A percentile compares a stretch with the other conserved stretches of the same genome.
Evolutionary conservation across 2,113 vertebrate species (phyloP).

Genomic region (Drymodes brunneopygia): DNA sequence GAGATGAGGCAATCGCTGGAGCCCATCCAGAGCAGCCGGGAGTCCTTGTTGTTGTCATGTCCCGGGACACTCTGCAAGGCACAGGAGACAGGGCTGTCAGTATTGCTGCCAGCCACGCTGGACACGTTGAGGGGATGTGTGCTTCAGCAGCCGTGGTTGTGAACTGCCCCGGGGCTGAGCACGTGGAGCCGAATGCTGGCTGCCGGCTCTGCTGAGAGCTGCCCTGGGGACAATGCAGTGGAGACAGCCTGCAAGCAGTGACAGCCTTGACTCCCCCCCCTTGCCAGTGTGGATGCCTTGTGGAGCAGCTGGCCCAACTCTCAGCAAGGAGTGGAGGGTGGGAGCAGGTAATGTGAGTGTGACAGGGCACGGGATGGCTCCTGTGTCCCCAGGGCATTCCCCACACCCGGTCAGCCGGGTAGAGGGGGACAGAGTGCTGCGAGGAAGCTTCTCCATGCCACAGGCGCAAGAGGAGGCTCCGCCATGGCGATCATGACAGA

Average conservation of each 20-base stretch:
- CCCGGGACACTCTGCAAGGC: conserved; percentile 75
- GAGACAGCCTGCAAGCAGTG: not conserved
- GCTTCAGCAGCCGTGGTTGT: not conserved
- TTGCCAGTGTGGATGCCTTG: not conserved
- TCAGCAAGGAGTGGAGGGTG: not conserved
- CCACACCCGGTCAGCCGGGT: accelerated
- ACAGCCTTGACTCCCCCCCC: not conserved
- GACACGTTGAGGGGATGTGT: accelerated
- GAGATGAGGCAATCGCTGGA: conserved; percentile 80
- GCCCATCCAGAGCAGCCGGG: conserved; percentile 82
- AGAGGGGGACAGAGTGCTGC: accelerated
- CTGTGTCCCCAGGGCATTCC: not conserved
- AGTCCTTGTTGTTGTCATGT: conserved; percentile 85
- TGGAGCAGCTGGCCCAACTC: not conserved
- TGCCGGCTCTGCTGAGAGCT: not conserved
- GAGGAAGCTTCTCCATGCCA: not conserved
- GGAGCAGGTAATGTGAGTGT: not conserved
- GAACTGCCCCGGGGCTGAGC: not conserved
- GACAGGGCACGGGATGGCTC: accelerated
- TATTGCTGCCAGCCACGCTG: accelerated
- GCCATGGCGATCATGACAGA: not conserved
- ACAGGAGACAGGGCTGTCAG: not conserved
- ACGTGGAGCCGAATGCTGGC: accelerated
- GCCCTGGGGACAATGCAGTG: not conserved
- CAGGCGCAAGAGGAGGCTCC: not conserved